These are phyloP conservation scores for Xyrichtys novacula DNA, from an alignment of 2,797 vertebrate genomes.

Conservation along the genomic window DNA sequence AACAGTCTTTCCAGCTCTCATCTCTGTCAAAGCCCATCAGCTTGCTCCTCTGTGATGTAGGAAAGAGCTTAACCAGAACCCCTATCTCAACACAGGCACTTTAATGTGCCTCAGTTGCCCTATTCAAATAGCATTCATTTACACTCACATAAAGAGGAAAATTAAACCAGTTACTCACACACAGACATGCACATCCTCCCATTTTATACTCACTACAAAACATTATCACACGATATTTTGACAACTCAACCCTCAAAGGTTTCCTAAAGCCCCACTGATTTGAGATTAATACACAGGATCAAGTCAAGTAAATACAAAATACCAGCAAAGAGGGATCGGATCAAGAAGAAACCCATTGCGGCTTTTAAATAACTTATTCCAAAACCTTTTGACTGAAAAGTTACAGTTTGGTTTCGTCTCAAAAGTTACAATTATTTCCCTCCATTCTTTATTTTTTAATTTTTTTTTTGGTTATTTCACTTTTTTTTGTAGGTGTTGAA, in stretches of 20 bases:
- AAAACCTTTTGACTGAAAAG: conserved; percentile 54
- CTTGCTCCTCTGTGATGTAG: conserved; percentile 26
- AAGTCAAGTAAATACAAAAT: not conserved
- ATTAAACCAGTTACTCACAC: conserved; percentile 80
- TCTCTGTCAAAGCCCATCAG: conserved; percentile 23
- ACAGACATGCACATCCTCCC: conserved; percentile 8
- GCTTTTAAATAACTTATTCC: conserved; percentile 57
- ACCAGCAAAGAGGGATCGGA: not conserved
- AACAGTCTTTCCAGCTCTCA: not conserved
- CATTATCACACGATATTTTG: conserved; percentile 3
- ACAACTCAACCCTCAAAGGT: conserved; percentile 4
- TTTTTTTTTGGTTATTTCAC: no score
- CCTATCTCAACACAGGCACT: conserved; percentile 61
- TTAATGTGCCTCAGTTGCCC: conserved; percentile 70
- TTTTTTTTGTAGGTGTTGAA: no score
- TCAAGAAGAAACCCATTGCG: conserved; percentile 29
- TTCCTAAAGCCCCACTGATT: not conserved
- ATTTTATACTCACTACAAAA: conserved; percentile 23
- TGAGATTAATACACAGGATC: no score
- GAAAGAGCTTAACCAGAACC: conserved; percentile 56
- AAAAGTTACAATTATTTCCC: no score
- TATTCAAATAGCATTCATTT: conserved; percentile 73
- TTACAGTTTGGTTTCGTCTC: no score
- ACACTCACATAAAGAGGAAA: conserved; percentile 70
- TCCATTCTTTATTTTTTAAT: no score